Evolutionary conservation across 2,113 vertebrate species (phyloP).

Genomic region (Struthidea cinerea): DNA sequence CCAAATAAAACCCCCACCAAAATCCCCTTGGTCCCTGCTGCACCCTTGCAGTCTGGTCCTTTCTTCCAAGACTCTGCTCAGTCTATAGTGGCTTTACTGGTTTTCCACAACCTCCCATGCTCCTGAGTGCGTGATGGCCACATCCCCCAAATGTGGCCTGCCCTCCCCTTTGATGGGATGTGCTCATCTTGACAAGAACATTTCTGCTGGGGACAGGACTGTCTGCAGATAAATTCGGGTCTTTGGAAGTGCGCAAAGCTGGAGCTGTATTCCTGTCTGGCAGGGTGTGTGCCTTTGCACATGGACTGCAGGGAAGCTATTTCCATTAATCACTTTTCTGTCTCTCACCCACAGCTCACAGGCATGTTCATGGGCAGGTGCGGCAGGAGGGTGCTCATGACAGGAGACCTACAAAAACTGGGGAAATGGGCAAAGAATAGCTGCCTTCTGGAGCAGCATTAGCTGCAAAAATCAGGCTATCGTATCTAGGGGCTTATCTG

Average conservation of each 20-base stretch:
- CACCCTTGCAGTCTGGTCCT: neutral
- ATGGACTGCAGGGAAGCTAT: neutral
- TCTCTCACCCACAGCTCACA: neutral
- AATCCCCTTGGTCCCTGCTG: neutral
- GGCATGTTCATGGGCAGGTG: neutral
- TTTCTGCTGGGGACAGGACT: neutral
- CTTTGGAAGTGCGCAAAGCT: neutral
- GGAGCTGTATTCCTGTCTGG: neutral
- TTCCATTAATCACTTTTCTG: neutral
- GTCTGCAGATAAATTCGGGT: neutral
- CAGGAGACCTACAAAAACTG: neutral
- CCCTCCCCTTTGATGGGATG: neutral
- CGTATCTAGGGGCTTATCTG: neutral
- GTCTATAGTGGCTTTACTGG: neutral
- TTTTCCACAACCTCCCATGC: neutral
- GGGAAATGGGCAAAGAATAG: neutral
- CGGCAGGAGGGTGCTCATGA: neutral
- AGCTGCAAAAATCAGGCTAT: neutral
- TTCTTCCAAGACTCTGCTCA: neutral
- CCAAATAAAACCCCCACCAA: neutral
- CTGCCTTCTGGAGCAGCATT: neutral
- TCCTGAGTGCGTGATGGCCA: neutral
- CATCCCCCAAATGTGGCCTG: neutral
- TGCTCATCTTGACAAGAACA: neutral
- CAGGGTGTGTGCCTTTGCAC: neutral